phyloP scores from a whole-genome alignment of 2,888 invertebrate genomes.

The Asteroscopus sphinx region DNA sequence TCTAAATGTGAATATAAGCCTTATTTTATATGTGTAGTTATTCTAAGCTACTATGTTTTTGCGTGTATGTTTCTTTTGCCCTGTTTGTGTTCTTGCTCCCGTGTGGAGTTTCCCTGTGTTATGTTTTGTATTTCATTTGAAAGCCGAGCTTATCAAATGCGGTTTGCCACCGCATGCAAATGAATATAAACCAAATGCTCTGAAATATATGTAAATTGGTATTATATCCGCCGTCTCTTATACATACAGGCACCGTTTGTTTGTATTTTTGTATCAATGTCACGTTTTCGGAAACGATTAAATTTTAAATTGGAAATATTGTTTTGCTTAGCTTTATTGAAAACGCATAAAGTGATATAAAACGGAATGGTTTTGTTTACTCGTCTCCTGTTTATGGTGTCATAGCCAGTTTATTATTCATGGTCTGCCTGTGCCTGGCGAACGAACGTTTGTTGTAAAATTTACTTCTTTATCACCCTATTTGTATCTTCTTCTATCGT shows the following conservation, averaged over 20 bases:
- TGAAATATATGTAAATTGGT: conserved; percentile 43
- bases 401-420: conserved; percentile 59
- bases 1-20: too few relatives aligned
- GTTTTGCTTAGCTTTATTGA: conserved; percentile 53
- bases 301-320: conserved; percentile 58
- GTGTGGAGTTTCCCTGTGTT: conserved; percentile 27
- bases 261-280: conserved; percentile 52
- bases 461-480: conserved; percentile 44
- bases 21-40: too few relatives aligned
- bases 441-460: conserved; percentile 44
- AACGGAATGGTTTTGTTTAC: conserved; percentile 60
- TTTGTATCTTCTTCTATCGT: too few relatives aligned
- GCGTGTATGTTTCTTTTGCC: conserved; percentile 26
- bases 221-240: conserved; percentile 30
- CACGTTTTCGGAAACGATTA: conserved; percentile 46
- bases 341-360: conserved; percentile 53
- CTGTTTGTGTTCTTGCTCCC: conserved; percentile 33
- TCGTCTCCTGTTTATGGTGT: conserved; percentile 44
- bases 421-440: conserved; percentile 40
- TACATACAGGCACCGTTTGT: conserved; percentile 36
- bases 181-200: conserved; percentile 48
- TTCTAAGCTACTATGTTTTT: conserved; percentile 44
- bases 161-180: conserved; percentile 52
- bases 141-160: conserved; percentile 37
- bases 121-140: conserved; percentile 48